Base-by-base conservation (phyloP, 2,797 vertebrate species). In the Enteromius viviparus region DNA sequence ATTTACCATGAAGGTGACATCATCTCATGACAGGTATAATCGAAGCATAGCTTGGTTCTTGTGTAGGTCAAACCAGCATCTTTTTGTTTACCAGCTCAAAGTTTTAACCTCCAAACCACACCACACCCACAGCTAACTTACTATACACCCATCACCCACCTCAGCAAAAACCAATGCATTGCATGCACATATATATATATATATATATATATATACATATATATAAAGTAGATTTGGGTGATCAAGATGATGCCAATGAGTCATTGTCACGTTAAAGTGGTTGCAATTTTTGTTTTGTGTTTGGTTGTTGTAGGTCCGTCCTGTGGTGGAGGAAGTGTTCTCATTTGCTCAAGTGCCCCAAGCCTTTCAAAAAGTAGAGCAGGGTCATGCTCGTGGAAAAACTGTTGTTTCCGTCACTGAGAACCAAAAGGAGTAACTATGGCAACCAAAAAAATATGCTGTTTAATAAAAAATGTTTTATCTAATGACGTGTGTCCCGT, bases 321-420 rank as follows among this genome's bases (percentile, higher is more conserved):
- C 97, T 0, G 97, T 98, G 87, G 95, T 99, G 90, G 96, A 99
- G 79, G 87, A 96, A 88, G 94, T 95, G 1, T 98, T 98, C 88
- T 85, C 92, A 71, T 98, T 99, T 85, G 92, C 96, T 51, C 91
- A 97, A 90, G 97, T 99, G 84, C 97, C 97, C 58, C 91, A 97
- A 90, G 98, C 97, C 83, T 95, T 99, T 62, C 91, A 94, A 88
- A 99, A 97, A 90, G 40, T 99, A 90, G 97, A 99, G 92, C 92
- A 92, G 85, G 98, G 98, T 72, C 97, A 98, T 0, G 97, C 97
- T 14, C 93, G 97, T 76, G 98, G 98, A 69, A 99, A 99, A 93
- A 99, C 96, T 0, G 97, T 98, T 12, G 93, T 99, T 60, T 88
- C 91, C 68, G 90, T 98, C 60, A 82, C 89, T 66, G 85, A 91